Percentiles rank a stretch among this genome's conserved stretches.
phyloP scores from a whole-genome alignment of 1,140 invertebrate species.

The Nasonia vitripennis region DNA sequence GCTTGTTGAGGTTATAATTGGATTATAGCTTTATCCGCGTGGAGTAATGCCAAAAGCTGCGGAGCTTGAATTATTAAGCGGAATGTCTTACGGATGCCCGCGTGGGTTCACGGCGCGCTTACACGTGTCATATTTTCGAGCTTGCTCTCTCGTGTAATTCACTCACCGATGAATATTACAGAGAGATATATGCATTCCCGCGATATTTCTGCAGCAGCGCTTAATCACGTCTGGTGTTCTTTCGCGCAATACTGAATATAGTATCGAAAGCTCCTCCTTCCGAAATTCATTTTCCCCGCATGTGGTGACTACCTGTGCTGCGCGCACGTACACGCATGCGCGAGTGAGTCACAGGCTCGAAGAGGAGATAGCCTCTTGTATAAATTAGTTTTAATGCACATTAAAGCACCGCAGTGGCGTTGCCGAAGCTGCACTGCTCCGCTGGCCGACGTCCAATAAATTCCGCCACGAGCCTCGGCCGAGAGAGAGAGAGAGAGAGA shows the following conservation, averaged over 20 bases:
- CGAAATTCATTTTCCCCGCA: constrained; percentile 30
- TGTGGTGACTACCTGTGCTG: too few species aligned
- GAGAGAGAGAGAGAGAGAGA: too few species aligned
- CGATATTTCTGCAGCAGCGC: too few species aligned
- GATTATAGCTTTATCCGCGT: constrained; percentile 19
- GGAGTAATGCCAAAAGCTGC: constrained; percentile 19
- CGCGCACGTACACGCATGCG: background rate
- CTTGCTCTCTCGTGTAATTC: background rate
- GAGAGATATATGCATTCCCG: background rate
- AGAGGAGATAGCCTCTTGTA: constrained; percentile 37
- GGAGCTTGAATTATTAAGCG: constrained; percentile 7
- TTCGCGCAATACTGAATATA: too few species aligned
- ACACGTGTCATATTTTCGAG: background rate
- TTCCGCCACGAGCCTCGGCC: constrained; percentile 15
- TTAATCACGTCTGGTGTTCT: too few species aligned
- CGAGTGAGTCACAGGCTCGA: constrained; percentile 27
- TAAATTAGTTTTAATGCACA: constrained; percentile 49
- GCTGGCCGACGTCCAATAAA: constrained; percentile 44
- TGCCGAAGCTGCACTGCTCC: background rate
- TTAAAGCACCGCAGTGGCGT: constrained; percentile 25
- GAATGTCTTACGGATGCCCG: background rate
- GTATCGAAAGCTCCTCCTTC: background rate
- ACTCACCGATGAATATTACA: background rate
- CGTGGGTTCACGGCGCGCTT: background rate
- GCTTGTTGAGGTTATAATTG: constrained; percentile 14